These are phyloP conservation scores for Latrodectus elegans DNA, from an alignment of 2,888 invertebrate genomes.

Conservation along the genomic window DNA sequence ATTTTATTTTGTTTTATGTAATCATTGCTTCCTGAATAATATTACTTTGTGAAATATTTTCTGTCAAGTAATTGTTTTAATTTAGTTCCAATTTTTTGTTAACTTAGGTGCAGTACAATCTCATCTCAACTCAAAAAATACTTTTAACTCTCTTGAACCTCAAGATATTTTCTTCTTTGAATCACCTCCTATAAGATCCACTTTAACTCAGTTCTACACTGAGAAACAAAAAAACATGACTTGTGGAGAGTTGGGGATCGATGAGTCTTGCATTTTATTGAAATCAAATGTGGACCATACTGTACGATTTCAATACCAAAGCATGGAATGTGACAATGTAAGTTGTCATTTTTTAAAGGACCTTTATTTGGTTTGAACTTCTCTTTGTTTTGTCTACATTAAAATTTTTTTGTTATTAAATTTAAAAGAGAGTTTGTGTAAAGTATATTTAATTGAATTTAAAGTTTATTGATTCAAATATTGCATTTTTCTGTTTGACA, in stretches of 20 bases:
- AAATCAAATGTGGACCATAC: constrained; percentile 30
- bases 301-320: constrained; percentile 45
- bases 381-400: too few species aligned
- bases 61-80: too few species aligned
- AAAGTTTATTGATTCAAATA: too few species aligned
- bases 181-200: neutral
- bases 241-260: constrained; percentile 36
- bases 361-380: too few species aligned
- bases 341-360: neutral
- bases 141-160: constrained; percentile 16
- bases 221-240: constrained; percentile 29
- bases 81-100: neutral
- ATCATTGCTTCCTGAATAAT: too few species aligned
- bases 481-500: too few species aligned
- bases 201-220: neutral
- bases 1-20: too few species aligned
- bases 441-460: too few species aligned
- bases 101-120: neutral
- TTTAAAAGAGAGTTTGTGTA: too few species aligned
- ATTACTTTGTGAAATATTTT: too few species aligned
- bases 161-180: constrained; percentile 27
- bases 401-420: too few species aligned
- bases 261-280: constrained; percentile 51
- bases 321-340: constrained; percentile 60
- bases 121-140: neutral